phyloP scores from a whole-genome alignment of 2,888 invertebrate species.

The Lamproptera curius region DNA sequence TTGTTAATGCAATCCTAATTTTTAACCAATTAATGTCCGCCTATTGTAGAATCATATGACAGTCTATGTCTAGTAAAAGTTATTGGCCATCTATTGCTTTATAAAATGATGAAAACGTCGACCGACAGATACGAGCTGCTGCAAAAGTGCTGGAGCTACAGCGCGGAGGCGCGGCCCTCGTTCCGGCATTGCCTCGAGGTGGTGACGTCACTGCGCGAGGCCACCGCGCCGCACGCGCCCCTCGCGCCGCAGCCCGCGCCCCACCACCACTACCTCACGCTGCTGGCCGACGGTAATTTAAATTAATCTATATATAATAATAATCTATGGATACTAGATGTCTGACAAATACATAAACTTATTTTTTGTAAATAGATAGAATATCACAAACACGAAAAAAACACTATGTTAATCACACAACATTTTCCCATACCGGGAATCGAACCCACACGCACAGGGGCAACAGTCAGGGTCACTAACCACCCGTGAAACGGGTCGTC shows the following conservation, averaged over 20 bases:
- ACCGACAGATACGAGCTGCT: slow-evolving; percentile 92
- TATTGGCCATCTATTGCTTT: too few species aligned
- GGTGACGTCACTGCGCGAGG: slow-evolving; percentile 62
- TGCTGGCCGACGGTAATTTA: slow-evolving; percentile 63
- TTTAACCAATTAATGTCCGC: too few species aligned
- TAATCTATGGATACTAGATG: not conserved
- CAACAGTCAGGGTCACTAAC: too few species aligned
- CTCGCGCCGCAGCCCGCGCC: slow-evolving; percentile 53
- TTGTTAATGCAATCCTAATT: too few species aligned
- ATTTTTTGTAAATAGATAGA: not conserved
- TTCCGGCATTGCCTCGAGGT: slow-evolving; percentile 89
- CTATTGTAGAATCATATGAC: too few species aligned
- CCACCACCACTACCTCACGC: slow-evolving; percentile 62
- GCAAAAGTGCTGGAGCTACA: slow-evolving; percentile 92
- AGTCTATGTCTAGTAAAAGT: too few species aligned
- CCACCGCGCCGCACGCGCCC: slow-evolving; percentile 50
- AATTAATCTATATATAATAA: not conserved
- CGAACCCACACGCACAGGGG: not conserved
- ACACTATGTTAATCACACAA: too few species aligned
- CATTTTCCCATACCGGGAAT: not conserved
- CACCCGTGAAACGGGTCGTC: not conserved
- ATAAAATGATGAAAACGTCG: too few species aligned
- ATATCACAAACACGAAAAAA: not conserved
- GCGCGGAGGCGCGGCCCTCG: slow-evolving; percentile 89
- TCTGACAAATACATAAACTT: too few species aligned